phyloP scores from a whole-genome alignment of 2,113 vertebrate species.

The Mellivora capensis region DNA sequence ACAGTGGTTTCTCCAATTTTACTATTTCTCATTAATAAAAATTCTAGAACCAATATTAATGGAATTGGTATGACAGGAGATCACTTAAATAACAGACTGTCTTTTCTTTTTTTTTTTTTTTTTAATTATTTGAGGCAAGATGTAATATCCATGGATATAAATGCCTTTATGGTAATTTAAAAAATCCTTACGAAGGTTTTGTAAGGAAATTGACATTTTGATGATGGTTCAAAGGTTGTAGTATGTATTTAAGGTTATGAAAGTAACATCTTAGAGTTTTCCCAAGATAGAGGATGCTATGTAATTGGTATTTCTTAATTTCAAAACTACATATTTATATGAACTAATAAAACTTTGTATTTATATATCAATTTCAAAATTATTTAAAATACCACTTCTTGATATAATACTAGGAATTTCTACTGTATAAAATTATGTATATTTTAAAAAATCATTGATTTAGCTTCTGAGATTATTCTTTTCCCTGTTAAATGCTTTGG shows the following conservation, averaged over 20 bases:
- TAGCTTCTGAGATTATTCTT: not conserved
- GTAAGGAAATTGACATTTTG: slow-evolving; percentile 23
- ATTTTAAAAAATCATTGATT: not conserved
- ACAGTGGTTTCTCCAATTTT: not conserved
- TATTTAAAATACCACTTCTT: not conserved
- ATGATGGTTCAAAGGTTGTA: not conserved
- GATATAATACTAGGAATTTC: not conserved
- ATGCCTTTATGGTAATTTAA: not conserved
- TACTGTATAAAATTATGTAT: not conserved
- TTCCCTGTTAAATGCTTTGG: not conserved
- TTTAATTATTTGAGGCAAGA: slow-evolving; percentile 2
- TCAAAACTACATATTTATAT: slow-evolving; percentile 32
- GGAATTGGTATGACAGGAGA: not conserved
- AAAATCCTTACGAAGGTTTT: not conserved
- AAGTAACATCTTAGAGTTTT: slow-evolving; percentile 32
- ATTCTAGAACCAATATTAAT: not conserved
- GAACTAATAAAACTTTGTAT: not conserved
- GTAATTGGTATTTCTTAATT: slow-evolving; percentile 34
- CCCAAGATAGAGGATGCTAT: not conserved
- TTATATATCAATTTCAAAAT: slow-evolving; percentile 12
- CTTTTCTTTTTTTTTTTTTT: not conserved
- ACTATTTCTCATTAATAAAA: slow-evolving; percentile 6
- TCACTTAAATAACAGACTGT: slow-evolving; percentile 9
- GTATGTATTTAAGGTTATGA: not conserved
- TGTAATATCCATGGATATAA: not conserved